Evolutionary conservation across 2,888 invertebrate genomes (phyloP), one percentile per base, ranked within the genome.

Genomic region (Sminthurides aquaticus): DNA sequence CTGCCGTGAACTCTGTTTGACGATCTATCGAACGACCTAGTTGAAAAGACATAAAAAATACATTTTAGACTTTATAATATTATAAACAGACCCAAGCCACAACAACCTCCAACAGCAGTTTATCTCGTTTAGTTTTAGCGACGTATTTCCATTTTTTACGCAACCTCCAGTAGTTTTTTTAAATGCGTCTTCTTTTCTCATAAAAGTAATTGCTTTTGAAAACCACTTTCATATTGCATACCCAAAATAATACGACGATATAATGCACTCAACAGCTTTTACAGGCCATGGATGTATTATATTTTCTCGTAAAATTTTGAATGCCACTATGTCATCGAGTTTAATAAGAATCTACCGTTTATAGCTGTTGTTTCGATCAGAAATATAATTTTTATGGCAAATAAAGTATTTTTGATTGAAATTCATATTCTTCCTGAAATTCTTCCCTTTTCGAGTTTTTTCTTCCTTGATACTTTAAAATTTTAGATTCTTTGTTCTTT

Each of bases 1-100:
- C 87, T 57, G 89, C 87, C 64, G 92, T 86, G 76, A 88, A 86
- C 77, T 96, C 93, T 68, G 91, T 86, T 83, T 93, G 95, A 62
- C 79, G 78, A 58, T 74, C 74, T 64, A 74, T 71, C 25, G 74
- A 72, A 49, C 74, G 71, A 28, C 74, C 74, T 74, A 60, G 20
- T 34, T n/a, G n/a, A 43, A 43, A 43, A 43, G 18, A 43, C 18
- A 43, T 18, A 43, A 43, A 43, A 43, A n/a, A n/a, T n/a, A n/a
- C n/a, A n/a, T n/a, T 43, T 43, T 43, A 43, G 11, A 43, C 43
- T 43, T 43, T 43, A 43, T 18, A 43, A 11, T 43, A 43, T 43
- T 43, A 43, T 18, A 43, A 43, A 43, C 43, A 43, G 18, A 18
- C 43, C 18, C 43, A 43, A n/a, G n/a, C n/a, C n/a, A n/a, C n/a